Evolutionary conservation across 1,140 invertebrate species (phyloP), one percentile per base, ranked within the genome.

Genomic region (Heliothis subflexa): DNA sequence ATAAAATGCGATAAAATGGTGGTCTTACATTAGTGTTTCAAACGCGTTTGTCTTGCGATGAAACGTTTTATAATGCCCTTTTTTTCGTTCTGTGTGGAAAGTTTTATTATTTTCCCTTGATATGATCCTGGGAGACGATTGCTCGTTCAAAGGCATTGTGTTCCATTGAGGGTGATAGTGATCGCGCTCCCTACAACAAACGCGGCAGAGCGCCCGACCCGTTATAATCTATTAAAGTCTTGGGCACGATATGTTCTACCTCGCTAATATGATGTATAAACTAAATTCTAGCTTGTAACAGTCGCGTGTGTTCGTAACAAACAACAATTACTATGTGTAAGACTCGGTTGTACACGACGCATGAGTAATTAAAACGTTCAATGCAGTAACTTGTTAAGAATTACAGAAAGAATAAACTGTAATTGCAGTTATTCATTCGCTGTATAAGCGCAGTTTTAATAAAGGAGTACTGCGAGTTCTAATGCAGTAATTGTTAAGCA

Each of bases 151-250:
- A 64, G 81, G 70, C 77, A 87, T 86, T 87, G 81, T 86, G 74
- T 73, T 80, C 80, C 70, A 81, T 75, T 74, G 78, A 80, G 71
- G 76, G 81, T 78, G 84, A 84, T 84, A 80, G 70, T 55, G 78
- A 83, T 83, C 82, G 68, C 81, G 77, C 82, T 86, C 55, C 71
- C 62, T 79, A 73, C 86, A 88, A 85, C 86, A 86, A 83, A 25
- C 75, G 55, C 13, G 57, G 16, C 45, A 16, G 13, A 50, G 40
- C 45, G 40, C 16, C 18, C 55, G 72, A 45, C 33, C 33, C 55
- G 70, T 81, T 80, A 84, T 50, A 62, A 74, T 74, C 57, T 61
- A 74, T 74, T 74, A 61, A 50, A 62, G 68, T 71, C 18, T 55
- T 50, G 50, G 50, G 16, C n/a, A 33, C 50, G 25, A 49, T 66